A percentile compares a stretch with the other conserved stretches of the same genome.
Conservation (phyloP, 2,797 vertebrate species). For the Cottoperca gobio region DNA sequence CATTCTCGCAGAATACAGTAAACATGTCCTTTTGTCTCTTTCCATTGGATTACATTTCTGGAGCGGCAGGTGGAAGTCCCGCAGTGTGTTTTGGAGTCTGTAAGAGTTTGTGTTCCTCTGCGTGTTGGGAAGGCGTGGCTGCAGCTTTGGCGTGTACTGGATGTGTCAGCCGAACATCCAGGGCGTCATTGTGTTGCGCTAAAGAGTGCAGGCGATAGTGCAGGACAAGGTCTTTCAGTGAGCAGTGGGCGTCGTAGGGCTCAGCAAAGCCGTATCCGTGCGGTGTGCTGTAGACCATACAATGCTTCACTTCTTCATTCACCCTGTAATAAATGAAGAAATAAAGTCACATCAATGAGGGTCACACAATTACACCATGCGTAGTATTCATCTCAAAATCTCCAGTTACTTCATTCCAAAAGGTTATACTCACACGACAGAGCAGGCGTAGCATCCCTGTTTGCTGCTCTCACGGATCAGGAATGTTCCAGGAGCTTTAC, state of each 20-base stretch:
- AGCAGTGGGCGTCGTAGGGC: slow-evolving; percentile 94
- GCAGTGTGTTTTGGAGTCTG: slow-evolving; percentile 80
- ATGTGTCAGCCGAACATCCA: slow-evolving; percentile 95
- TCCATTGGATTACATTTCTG: slow-evolving; percentile 77
- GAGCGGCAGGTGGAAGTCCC: slow-evolving; percentile 76
- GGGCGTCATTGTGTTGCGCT: slow-evolving; percentile 95
- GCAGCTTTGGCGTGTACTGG: slow-evolving; percentile 86
- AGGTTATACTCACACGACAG: slow-evolving; percentile 82
- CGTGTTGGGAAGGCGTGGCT: slow-evolving; percentile 63
- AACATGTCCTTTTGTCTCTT: slow-evolving; percentile 67
- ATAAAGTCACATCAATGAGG: not conserved
- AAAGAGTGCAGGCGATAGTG: slow-evolving; percentile 97
- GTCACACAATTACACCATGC: not conserved
- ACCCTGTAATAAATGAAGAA: slow-evolving; percentile 81
- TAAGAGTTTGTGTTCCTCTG: slow-evolving; percentile 82
- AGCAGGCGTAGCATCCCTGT: slow-evolving; percentile 86
- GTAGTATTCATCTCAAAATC: not conserved
- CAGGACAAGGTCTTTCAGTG: slow-evolving; percentile 95
- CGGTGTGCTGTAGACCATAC: slow-evolving; percentile 95
- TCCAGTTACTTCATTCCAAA: not conserved
- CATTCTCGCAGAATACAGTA: slow-evolving; percentile 73
- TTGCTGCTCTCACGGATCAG: slow-evolving; percentile 97
- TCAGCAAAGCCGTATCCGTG: slow-evolving; percentile 95
- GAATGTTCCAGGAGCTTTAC: slow-evolving; percentile 94
- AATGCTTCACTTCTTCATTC: slow-evolving; percentile 96